Conservation (phyloP, 1,140 invertebrate genomes). For the Stenopsyche tienmushanensis region DNA sequence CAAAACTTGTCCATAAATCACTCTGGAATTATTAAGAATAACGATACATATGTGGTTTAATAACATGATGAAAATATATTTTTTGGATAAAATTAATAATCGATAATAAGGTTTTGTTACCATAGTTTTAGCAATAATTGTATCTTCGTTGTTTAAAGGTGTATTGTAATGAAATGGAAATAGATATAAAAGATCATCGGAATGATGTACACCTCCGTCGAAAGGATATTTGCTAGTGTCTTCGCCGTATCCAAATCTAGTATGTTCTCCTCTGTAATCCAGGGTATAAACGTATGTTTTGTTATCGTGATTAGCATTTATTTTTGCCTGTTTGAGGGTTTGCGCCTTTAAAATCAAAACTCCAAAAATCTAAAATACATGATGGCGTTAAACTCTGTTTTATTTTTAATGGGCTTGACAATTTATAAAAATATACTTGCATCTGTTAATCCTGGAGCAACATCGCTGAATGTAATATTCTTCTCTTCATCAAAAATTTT, state of each 20-base stretch:
- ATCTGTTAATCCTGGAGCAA: constrained; percentile 16
- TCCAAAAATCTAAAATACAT: constrained; percentile 21
- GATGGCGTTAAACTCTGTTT: neutral
- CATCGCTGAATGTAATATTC: constrained; percentile 13
- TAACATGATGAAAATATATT: too few relatives aligned
- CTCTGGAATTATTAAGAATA: neutral
- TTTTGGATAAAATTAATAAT: neutral
- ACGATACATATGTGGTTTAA: too few relatives aligned
- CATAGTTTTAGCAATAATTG: constrained; percentile 46
- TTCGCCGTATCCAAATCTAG: constrained; percentile 46
- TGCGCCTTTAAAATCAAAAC: constrained; percentile 1
- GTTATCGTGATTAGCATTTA: constrained; percentile 2
- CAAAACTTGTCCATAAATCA: constrained; percentile 16
- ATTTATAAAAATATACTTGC: constrained; percentile 1
- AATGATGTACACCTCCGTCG: constrained; percentile 48
- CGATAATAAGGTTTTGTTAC: constrained; percentile 21
- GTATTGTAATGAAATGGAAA: constrained; percentile 42
- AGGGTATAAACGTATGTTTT: constrained; percentile 25
- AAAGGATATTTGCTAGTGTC: constrained; percentile 50
- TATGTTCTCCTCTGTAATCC: constrained; percentile 21
- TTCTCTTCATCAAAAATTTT: constrained; percentile 5
- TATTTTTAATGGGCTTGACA: neutral
- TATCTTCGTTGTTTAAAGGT: constrained; percentile 45
- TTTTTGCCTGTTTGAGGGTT: constrained; percentile 21
- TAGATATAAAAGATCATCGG: constrained; percentile 48